These are phyloP conservation scores for Hemitrygon akajei DNA, from an alignment of 2,797 vertebrate species.

Conservation along the genomic window DNA sequence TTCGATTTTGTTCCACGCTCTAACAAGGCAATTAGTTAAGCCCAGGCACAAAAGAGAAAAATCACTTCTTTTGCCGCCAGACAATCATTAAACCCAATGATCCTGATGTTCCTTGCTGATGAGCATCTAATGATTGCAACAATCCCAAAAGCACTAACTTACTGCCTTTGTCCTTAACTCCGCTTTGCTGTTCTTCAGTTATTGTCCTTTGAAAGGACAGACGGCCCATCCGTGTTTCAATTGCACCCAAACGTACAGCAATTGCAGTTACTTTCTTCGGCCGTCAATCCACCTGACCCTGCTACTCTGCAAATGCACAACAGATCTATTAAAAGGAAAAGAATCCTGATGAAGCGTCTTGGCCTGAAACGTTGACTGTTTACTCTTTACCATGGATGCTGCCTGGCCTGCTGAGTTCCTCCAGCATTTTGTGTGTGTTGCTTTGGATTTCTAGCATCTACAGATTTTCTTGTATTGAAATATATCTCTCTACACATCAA, in stretches of 20 bases:
- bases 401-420: too few species aligned
- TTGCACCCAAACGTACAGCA: background rate
- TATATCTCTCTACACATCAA: background rate
- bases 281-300: background rate
- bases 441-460: too few species aligned
- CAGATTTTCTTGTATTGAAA: background rate
- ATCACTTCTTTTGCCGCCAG: background rate
- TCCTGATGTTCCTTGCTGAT: background rate
- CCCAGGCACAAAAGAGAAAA: background rate
- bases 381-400: too few species aligned
- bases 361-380: too few species aligned
- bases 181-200: background rate
- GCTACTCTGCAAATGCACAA: background rate
- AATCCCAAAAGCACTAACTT: background rate
- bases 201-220: background rate
- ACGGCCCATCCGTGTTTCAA: background rate
- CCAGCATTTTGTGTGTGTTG: too few species aligned
- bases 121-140: background rate
- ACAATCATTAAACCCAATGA: constrained; percentile 14
- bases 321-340: background rate
- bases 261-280: background rate
- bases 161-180: background rate
- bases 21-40: background rate
- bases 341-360: too few species aligned
- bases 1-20: background rate